A percentile compares a stretch with the other conserved stretches of the same genome.
Evolutionary conservation across 2,113 vertebrate species (phyloP).

Genomic region (Spea multiplicata): DNA sequence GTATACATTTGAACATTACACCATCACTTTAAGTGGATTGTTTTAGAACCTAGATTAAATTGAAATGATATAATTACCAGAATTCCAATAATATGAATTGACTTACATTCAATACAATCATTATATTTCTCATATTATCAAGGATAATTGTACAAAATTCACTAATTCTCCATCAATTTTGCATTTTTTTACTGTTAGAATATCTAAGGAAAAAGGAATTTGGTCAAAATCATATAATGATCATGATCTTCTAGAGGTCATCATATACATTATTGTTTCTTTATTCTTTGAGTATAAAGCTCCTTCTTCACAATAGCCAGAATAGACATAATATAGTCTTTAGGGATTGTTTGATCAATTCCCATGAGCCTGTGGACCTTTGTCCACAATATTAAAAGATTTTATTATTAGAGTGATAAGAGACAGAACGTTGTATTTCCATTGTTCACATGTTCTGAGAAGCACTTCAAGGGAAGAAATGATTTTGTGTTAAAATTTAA

Average conservation of each 20-base stretch:
- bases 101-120: no score
- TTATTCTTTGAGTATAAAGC: conserved; percentile 37
- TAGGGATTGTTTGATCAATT: conserved; percentile 28
- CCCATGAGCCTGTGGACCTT: conserved; percentile 26
- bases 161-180: no score
- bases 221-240: conserved; percentile 15
- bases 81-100: no score
- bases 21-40: no score
- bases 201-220: background rate
- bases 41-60: no score
- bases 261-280: conserved; percentile 25
- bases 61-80: no score
- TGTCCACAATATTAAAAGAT: conserved; percentile 39
- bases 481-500: conserved; percentile 5
- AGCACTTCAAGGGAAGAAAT: conserved; percentile 8
- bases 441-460: conserved; percentile 18
- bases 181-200: no score
- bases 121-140: no score
- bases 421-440: background rate
- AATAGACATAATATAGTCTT: conserved; percentile 16
- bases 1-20: no score
- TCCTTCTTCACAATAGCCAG: conserved; percentile 16
- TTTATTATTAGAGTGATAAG: conserved; percentile 27
- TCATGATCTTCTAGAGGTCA: conserved; percentile 13
- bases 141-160: no score